phyloP scores from a whole-genome alignment of 2,888 invertebrate genomes.

The Xanthia togata region DNA sequence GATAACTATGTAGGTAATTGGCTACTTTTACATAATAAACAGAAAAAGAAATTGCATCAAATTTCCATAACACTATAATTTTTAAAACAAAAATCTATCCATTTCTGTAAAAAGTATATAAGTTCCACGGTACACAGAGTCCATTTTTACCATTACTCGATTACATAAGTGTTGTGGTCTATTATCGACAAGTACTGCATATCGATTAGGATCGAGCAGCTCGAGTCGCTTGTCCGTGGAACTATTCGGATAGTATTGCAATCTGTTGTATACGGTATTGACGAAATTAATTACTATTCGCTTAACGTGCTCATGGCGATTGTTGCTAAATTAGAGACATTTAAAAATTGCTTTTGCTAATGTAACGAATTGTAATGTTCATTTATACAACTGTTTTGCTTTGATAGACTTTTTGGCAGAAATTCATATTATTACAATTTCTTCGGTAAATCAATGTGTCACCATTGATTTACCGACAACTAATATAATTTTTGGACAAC shows the following conservation, averaged over 20 bases:
- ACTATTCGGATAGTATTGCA: conserved; percentile 38
- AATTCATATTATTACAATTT: neutral
- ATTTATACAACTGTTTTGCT: neutral
- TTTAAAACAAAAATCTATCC: neutral
- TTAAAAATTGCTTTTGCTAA: conserved; percentile 13
- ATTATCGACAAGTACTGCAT: conserved; percentile 49
- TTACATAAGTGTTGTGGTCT: conserved; percentile 48
- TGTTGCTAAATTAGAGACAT: conserved; percentile 39
- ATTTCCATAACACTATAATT: neutral
- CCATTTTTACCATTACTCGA: conserved; percentile 29
- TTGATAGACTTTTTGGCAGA: neutral
- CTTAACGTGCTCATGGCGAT: conserved; percentile 13
- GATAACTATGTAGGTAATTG: neutral
- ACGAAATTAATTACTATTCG: conserved; percentile 56
- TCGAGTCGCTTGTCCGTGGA: conserved; percentile 51
- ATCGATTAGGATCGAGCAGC: conserved; percentile 48
- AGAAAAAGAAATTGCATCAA: neutral
- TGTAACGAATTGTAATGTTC: neutral
- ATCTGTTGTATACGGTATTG: conserved; percentile 23
- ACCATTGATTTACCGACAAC: neutral
- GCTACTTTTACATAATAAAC: conserved; percentile 3
- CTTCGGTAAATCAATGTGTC: neutral
- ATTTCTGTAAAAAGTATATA: conserved; percentile 12
- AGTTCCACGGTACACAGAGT: conserved; percentile 2
- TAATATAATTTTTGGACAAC: neutral